phyloP scores from a whole-genome alignment of 1,140 invertebrate species.

The Calephelis virginiensis region DNA sequence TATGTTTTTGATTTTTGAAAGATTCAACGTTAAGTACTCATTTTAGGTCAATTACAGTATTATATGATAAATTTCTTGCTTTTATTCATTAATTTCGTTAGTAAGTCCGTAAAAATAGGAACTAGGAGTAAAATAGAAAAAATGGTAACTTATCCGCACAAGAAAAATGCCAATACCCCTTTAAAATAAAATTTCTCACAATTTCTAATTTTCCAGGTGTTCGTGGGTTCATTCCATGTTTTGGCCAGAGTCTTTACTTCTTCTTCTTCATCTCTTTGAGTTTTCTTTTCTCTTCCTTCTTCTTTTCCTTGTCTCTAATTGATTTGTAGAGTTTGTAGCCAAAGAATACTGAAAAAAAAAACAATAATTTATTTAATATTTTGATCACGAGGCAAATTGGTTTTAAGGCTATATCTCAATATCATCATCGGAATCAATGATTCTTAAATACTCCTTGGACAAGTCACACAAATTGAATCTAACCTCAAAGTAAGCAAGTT shows the following conservation, averaged over 20 bases:
- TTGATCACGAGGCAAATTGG: not conserved
- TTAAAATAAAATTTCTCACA: not conserved
- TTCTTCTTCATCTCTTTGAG: constrained; percentile 82
- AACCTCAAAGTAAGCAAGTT: no score
- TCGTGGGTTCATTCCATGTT: not conserved
- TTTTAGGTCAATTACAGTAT: no score
- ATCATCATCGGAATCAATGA: no score
- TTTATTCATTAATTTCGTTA: no score
- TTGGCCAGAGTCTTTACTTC: constrained; percentile 51
- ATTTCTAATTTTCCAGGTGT: constrained; percentile 8
- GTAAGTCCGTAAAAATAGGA: no score
- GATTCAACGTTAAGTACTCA: no score
- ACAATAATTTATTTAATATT: constrained; percentile 3
- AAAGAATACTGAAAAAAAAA: constrained; percentile 87
- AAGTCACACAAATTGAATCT: no score
- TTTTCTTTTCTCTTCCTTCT: constrained; percentile 85
- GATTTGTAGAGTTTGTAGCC: constrained; percentile 90
- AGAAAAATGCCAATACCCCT: not conserved
- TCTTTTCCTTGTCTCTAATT: constrained; percentile 84
- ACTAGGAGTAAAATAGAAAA: not conserved
- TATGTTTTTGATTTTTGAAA: no score
- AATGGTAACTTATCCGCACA: not conserved
- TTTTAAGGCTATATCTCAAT: no score
- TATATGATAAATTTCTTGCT: no score
- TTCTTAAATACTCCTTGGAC: no score